These are phyloP conservation scores for Drosophila ananassae DNA, from an alignment of 1,140 invertebrate species.

Conservation along the genomic window DNA sequence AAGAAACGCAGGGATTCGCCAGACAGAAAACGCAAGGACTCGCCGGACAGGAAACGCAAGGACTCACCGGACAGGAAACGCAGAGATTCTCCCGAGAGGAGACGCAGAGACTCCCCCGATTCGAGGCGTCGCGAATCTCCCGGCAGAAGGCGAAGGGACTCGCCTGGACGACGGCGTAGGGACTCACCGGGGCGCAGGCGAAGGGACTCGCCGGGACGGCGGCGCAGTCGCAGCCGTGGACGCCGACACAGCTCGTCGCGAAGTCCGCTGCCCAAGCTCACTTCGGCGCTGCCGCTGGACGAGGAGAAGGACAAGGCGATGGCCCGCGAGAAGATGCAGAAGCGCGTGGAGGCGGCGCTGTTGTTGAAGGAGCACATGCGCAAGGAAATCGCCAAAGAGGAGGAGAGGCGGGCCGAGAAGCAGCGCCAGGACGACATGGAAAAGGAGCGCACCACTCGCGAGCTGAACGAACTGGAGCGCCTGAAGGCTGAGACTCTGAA, in stretches of 20 bases:
- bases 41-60: constrained; percentile 10
- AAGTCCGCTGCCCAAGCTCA: constrained; percentile 42
- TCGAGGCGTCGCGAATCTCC: constrained; percentile 37
- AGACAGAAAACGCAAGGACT: not conserved
- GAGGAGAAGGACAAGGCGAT: constrained; percentile 71
- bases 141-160: constrained; percentile 13
- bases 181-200: constrained; percentile 22
- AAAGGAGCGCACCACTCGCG: constrained; percentile 74
- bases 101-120: constrained; percentile 13
- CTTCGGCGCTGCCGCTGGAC: constrained; percentile 32
- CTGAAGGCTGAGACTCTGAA: constrained; percentile 76
- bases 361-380: constrained; percentile 86
- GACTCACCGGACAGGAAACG: constrained; percentile 28
- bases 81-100: constrained; percentile 11
- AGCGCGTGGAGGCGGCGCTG: constrained; percentile 84
- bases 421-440: constrained; percentile 75
- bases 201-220: constrained; percentile 15
- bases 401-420: constrained; percentile 83
- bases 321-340: constrained; percentile 84
- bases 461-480: constrained; percentile 77
- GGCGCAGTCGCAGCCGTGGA: constrained; percentile 56
- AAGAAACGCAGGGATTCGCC: constrained; percentile 1
- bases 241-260: constrained; percentile 60
- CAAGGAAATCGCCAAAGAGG: constrained; percentile 84
- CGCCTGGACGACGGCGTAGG: constrained; percentile 14